Evolutionary conservation across 2,888 invertebrate genomes (phyloP).

Genomic region (Pandemis corylana): DNA sequence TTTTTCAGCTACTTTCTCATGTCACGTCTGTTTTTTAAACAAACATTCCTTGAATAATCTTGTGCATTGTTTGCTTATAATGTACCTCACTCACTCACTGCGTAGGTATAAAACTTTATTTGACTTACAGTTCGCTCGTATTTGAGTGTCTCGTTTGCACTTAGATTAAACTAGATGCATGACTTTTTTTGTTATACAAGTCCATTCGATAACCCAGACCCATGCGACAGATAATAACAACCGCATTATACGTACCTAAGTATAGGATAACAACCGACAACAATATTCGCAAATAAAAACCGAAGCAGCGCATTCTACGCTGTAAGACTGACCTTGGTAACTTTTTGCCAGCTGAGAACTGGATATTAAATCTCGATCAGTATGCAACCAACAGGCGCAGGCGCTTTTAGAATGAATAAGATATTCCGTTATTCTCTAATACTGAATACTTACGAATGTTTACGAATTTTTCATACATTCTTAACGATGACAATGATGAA

Average conservation of each 20-base stretch:
- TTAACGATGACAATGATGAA: no score
- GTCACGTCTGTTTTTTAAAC: background rate
- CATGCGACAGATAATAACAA: no score
- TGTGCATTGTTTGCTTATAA: background rate
- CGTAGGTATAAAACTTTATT: no score
- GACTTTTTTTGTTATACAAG: no score
- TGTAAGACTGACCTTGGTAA: conserved; percentile 23
- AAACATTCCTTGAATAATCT: background rate
- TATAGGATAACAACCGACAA: background rate
- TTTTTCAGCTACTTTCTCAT: background rate
- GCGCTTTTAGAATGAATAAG: background rate
- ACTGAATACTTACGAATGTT: background rate
- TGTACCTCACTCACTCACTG: no score
- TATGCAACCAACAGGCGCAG: background rate
- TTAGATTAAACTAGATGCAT: no score
- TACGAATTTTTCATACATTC: no score
- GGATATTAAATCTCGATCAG: background rate
- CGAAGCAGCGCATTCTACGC: conserved; percentile 8
- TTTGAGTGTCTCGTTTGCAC: no score
- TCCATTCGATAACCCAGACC: no score
- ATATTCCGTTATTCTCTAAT: background rate
- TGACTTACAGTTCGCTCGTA: no score
- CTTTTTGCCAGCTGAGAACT: conserved; percentile 28
- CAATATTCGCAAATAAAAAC: background rate
- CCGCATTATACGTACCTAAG: no score